Percentiles rank a stretch among this genome's conserved stretches.
phyloP scores from a whole-genome alignment of 2,888 invertebrate genomes.

The Lumbricus terrestris region DNA sequence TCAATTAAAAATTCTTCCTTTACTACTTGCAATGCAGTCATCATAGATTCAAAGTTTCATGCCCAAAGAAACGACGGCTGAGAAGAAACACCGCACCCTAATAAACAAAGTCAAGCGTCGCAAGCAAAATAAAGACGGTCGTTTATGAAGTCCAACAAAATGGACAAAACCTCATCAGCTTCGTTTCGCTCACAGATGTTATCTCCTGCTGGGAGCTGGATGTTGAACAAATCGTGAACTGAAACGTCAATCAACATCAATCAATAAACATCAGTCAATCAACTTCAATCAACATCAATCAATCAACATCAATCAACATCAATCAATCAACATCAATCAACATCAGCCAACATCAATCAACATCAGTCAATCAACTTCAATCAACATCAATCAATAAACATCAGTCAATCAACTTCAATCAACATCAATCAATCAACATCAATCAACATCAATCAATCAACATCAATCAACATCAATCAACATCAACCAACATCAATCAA shows the following conservation, averaged over 20 bases:
- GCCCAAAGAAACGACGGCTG: background rate
- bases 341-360: too few relatives aligned
- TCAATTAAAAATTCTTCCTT: background rate
- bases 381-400: too few relatives aligned
- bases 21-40: background rate
- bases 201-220: background rate
- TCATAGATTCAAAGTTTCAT: background rate
- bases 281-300: background rate
- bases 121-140: background rate
- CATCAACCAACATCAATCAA: too few relatives aligned
- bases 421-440: too few relatives aligned
- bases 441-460: too few relatives aligned
- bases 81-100: background rate
- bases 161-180: background rate
- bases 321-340: too few relatives aligned
- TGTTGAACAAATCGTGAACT: background rate
- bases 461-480: too few relatives aligned
- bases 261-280: background rate
- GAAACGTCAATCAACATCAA: background rate
- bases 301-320: too few relatives aligned
- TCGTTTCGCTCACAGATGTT: background rate
- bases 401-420: background rate
- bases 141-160: background rate
- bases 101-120: slow-evolving; percentile 3
- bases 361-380: too few relatives aligned